Evolutionary conservation across 2,888 invertebrate genomes (phyloP).

Genomic region (Aphidius colemani): DNA sequence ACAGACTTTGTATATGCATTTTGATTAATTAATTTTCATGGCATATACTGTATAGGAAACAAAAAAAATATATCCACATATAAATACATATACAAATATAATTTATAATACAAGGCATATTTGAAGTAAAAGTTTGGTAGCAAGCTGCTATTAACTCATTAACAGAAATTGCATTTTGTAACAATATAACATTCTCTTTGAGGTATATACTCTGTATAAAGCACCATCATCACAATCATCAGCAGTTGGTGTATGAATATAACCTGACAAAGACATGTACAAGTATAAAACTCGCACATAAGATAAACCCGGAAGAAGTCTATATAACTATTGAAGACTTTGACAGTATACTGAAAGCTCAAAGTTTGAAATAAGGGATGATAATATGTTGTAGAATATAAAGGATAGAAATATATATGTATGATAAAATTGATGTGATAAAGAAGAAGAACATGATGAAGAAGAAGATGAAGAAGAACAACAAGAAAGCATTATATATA

Average conservation of each 20-base stretch:
- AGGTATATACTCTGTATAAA: constrained; percentile 30
- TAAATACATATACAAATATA: too few relatives aligned
- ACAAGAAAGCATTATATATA: constrained; percentile 9
- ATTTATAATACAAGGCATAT: too few relatives aligned
- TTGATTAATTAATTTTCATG: too few relatives aligned
- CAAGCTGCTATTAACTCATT: constrained; percentile 51
- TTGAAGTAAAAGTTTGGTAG: too few relatives aligned
- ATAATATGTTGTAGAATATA: constrained; percentile 17
- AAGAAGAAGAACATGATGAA: neutral
- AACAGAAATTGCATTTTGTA: constrained; percentile 44
- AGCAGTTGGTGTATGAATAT: too few relatives aligned
- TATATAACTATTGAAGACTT: constrained; percentile 22
- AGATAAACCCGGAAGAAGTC: constrained; percentile 26
- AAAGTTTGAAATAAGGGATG: constrained; percentile 18
- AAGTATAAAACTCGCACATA: constrained; percentile 4
- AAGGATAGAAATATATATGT: constrained; percentile 1
- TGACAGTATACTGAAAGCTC: too few relatives aligned
- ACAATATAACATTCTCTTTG: constrained; percentile 57
- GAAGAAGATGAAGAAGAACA: constrained; percentile 25
- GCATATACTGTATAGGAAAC: too few relatives aligned
- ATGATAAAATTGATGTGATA: too few relatives aligned
- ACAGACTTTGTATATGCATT: too few relatives aligned
- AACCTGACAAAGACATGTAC: too few relatives aligned
- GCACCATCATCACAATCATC: too few relatives aligned
- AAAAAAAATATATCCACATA: too few relatives aligned